Base-by-base conservation (phyloP, 2,797 vertebrate genomes). In the Epinephelus malabaricus region DNA sequence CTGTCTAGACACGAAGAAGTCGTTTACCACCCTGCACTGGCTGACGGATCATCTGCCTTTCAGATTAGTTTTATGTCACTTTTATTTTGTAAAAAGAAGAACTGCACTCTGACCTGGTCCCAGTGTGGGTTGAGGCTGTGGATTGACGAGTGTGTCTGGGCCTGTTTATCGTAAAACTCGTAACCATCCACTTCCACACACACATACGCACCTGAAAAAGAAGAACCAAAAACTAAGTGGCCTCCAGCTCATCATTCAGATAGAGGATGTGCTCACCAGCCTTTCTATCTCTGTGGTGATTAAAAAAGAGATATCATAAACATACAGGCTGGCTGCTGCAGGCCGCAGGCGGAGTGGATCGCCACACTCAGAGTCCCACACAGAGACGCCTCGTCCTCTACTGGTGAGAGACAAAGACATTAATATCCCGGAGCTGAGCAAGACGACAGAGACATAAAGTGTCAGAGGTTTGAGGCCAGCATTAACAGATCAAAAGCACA, bases 121-220 rank as follows among this genome's bases (percentile, higher is more conserved):
- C 95, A 96, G 46, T 92, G 91, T 17, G 95, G 95, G 56, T 71
- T 86, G 67, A 92, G 66, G 65, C 82, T 88, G 64, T n/a, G 84
- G 50, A 93, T 76, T 3, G 94, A 95, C 2, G 93, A 89, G 62
- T 93, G 92, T 0, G 95, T 95, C 83, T 95, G 91, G n/a, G 91
- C 91, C 60, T 88, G 92, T 61, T 81, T 89, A 14, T 95, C 88
- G 13, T 94, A 95, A 82, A 95, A 94, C n/a, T 91, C 89, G 30
- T 86, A 93, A 54, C 95, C 95, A 14, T 96, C 95, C 70, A 95
- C 93, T 72, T 96, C 95, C 58, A 94, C 86, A 66, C 92, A 95
- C 49, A 95, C 87, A 77, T 93, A 96, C 49, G 91, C 60, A 84
- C 91, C 95, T 96, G 79, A 65, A 76, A 62, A 23, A 45, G 64